Evolutionary conservation across 2,888 invertebrate species (phyloP), one percentile per base, ranked within the genome.

Genomic region (Dolichopus griseipennis): DNA sequence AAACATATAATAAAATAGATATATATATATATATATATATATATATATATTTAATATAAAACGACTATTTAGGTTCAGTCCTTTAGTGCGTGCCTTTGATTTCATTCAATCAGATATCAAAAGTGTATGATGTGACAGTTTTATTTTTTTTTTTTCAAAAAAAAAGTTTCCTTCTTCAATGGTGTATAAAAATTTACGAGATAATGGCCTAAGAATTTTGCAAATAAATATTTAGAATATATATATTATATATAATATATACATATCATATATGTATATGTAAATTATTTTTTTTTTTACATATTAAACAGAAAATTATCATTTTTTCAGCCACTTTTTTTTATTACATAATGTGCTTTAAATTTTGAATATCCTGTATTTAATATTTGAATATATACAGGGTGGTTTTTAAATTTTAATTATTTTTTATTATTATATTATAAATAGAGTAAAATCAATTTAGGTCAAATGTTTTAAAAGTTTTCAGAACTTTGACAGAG

Each of bases 161-260:
- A 12, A 7, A 8, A 37, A 37, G 8, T 37, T 52, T 52, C 52
- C n/a, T 52, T 52, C 41, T 52, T 52, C 52, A 52, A 52, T 52
- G 52, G 52, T 52, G 52, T 52, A 52, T 52, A 52, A 52, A 52
- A 52, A 52, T 52, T 52, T 52, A 52, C 52, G 52, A 52, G 52
- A 52, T 52, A 52, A 52, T 52, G 52, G 52, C 52, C 52, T 52
- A 52, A 52, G 52, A 52, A 52, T 52, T n/a, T 52, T 9, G 18
- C 52, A 52, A 52, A 52, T 12, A 18, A 52, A 52, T 27, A 27
- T n/a, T n/a, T n/a, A n/a, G n/a, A 27, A 27, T 27, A 27, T 27
- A 27, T 27, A 5, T 27, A 27, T 27, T 12, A 7, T 12, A 41
- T 12, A 41, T 12, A 41, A 12, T 41, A 41, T 41, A 27, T n/a